Evolutionary conservation across 2,113 vertebrate species (phyloP).

Genomic region (Pan paniscus): DNA sequence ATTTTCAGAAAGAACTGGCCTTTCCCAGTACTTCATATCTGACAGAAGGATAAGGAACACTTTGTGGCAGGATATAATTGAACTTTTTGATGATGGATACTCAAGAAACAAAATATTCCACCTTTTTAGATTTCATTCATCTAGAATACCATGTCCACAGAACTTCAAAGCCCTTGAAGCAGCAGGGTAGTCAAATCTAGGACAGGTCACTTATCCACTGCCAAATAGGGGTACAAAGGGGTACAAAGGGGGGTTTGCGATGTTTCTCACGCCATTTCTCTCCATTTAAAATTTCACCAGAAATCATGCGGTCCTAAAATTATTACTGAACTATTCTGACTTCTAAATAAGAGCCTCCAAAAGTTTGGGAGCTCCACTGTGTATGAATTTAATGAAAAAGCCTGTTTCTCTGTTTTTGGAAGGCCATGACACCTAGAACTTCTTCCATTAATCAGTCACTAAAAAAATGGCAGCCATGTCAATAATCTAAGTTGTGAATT

Average conservation of each 20-base stretch:
- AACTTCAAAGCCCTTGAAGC: neutral
- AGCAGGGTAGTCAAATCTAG: neutral
- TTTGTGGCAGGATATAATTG: neutral
- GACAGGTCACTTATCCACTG: neutral
- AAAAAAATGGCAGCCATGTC: neutral
- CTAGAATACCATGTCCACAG: neutral
- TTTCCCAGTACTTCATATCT: neutral
- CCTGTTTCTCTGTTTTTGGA: neutral
- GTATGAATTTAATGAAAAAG: neutral
- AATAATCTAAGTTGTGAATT: neutral
- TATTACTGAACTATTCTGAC: neutral
- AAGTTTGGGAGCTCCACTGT: neutral
- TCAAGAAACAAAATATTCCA: neutral
- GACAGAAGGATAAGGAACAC: neutral
- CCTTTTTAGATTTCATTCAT: neutral
- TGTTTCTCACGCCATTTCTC: neutral
- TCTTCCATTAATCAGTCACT: neutral
- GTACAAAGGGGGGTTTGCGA: neutral
- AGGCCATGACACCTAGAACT: neutral
- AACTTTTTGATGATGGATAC: neutral
- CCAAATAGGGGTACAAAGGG: neutral
- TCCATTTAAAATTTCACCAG: neutral
- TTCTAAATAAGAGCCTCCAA: neutral
- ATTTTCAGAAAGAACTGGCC: neutral
- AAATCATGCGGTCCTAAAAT: neutral